These are phyloP conservation scores for Andrena praecox DNA, from an alignment of 2,888 invertebrate genomes.

Conservation along the genomic window DNA sequence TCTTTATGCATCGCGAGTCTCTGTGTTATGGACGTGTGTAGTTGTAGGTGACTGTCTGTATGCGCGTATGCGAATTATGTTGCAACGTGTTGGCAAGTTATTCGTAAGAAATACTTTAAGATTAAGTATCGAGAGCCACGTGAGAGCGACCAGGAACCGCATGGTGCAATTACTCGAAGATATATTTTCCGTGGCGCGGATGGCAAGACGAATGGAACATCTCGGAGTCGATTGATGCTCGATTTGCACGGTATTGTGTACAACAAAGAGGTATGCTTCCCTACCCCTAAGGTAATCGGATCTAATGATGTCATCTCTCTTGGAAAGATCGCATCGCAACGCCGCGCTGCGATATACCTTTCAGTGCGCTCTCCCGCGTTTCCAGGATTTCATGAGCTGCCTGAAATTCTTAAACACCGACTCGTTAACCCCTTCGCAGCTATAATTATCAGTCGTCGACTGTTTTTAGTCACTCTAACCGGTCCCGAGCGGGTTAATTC, in stretches of 20 bases:
- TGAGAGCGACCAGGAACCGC: slow-evolving; percentile 51
- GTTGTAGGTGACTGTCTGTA: neutral
- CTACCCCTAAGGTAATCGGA: neutral
- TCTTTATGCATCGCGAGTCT: slow-evolving; percentile 17
- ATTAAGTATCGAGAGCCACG: slow-evolving; percentile 69
- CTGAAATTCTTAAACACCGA: slow-evolving; percentile 32
- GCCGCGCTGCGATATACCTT: neutral
- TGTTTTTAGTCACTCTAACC: neutral
- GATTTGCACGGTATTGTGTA: slow-evolving; percentile 14
- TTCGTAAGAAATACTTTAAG: slow-evolving; percentile 30
- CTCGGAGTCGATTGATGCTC: slow-evolving; percentile 1
- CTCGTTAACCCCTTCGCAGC: slow-evolving; percentile 4
- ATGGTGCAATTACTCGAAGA: slow-evolving; percentile 23
- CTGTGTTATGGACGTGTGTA: slow-evolving; percentile 15
- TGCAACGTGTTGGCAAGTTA: slow-evolving; percentile 24
- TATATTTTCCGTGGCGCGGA: slow-evolving; percentile 20
- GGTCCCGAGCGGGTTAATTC: slow-evolving; percentile 20
- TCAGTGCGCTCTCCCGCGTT: neutral
- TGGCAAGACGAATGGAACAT: slow-evolving; percentile 11
- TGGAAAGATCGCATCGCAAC: neutral
- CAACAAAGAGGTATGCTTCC: slow-evolving; percentile 8
- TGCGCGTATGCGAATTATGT: neutral
- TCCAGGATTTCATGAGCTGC: slow-evolving; percentile 16
- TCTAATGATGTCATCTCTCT: slow-evolving; percentile 3
- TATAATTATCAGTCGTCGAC: neutral